Base-by-base conservation (phyloP, 2,797 vertebrate genomes). In the Synanceia verrucosa region DNA sequence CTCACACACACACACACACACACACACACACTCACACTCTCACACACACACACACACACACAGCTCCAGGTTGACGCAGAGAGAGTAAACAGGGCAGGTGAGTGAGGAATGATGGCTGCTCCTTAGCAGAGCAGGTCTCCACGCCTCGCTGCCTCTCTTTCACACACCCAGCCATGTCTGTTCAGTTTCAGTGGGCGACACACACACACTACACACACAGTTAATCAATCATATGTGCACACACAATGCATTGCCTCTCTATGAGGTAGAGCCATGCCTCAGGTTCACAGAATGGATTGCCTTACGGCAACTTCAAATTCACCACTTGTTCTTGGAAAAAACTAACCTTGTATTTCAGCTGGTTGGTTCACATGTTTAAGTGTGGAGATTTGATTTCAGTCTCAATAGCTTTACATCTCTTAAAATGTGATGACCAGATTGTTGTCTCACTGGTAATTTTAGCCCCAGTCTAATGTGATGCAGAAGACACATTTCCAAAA, bases 81-180 rank as follows among this genome's bases (percentile, higher is more conserved):
- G 89, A 91, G 79, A 77, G 90, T 94, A 93, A 94, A 94, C 93
- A 94, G 87, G 76, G 91, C 93, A 94, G 93, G 93, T 94, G 93
- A 94, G 90, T 92, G 91, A 91, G 86, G 89, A 94, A 94, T 91
- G 89, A 92, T 81, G 90, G 83, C 83, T 88, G 90, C 76, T 90
- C 88, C 90, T 92, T 87, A 91, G 90, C 79, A 66, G 85, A 92
- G 88, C 93, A 91, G 88, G 89, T 92, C 91, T 91, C 90, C 89
- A 90, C 70, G 92, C 89, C 85, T 91, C 88, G 78, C 87, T 91
- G 92, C 89, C 87, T 92, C 83, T 90, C 90, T 92, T 94, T 94
- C 93, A 94, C 94, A 94, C 93, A 88, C 83, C 87, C 86, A 82
- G 85, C 63, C 73, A 81, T 69, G 83, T 88, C 92, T 94, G 93